Percentiles rank a stretch among this genome's conserved stretches.
phyloP scores from a whole-genome alignment of 1,140 invertebrate species.

The Sarcophaga peregrina region DNA sequence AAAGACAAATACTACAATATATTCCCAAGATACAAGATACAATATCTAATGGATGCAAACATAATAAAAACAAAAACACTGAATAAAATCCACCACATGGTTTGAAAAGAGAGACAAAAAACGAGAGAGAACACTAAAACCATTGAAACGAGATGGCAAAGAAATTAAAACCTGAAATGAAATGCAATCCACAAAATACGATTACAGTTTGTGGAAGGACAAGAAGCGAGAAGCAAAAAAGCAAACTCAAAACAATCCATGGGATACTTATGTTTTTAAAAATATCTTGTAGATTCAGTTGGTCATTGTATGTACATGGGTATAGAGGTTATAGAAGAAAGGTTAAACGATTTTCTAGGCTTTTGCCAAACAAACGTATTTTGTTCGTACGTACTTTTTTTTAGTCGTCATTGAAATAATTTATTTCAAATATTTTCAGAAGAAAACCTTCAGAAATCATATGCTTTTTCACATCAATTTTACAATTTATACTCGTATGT shows the following conservation, averaged over 20 bases:
- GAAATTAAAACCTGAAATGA: background rate
- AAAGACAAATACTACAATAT: background rate
- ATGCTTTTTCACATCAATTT: too few relatives aligned
- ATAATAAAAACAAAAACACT: slow-evolving; percentile 33
- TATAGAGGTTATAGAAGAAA: background rate
- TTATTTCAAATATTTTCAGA: too few relatives aligned
- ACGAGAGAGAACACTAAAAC: background rate
- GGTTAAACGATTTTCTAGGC: too few relatives aligned
- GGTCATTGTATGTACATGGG: background rate
- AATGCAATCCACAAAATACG: background rate
- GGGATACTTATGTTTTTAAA: background rate
- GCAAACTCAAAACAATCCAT: background rate
- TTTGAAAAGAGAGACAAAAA: background rate
- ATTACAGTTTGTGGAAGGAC: background rate
- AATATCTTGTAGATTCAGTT: background rate
- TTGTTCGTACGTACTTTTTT: too few relatives aligned
- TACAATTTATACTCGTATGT: too few relatives aligned
- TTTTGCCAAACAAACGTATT: too few relatives aligned
- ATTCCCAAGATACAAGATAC: background rate
- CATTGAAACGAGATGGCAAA: background rate
- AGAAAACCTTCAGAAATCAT: background rate
- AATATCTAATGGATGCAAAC: background rate
- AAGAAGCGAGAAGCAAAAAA: background rate
- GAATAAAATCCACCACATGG: slow-evolving; percentile 39
- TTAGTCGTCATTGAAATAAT: too few relatives aligned